Percentiles rank a stretch among this genome's conserved stretches.
Evolutionary conservation across 2,113 vertebrate species (phyloP).

Genomic region (Ascaphus truei): DNA sequence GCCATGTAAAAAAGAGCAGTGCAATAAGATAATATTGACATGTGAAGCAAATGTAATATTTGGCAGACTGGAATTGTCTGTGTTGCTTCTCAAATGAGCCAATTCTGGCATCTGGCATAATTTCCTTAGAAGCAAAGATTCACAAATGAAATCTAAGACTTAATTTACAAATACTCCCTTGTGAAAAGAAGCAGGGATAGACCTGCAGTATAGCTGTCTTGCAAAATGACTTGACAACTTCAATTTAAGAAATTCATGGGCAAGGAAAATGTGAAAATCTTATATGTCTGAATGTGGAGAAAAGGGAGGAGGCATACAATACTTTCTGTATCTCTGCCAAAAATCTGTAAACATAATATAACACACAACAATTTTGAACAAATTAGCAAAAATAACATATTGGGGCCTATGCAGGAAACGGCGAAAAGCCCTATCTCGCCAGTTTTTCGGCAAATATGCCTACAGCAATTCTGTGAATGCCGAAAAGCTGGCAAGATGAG

Average conservation of each 20-base stretch:
- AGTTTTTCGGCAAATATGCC: no score
- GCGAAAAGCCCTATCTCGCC: no score
- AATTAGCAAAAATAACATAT: conserved; percentile 18
- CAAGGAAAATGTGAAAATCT: not conserved
- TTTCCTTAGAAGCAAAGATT: no score
- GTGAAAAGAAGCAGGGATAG: not conserved
- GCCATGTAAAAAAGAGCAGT: no score
- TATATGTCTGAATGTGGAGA: not conserved
- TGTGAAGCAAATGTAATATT: no score
- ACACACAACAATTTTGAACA: not conserved
- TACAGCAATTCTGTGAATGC: no score
- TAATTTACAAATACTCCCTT: not conserved
- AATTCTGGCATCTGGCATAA: not conserved
- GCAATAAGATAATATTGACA: no score
- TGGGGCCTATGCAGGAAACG: no score
- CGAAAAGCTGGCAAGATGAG: no score
- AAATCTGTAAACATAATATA: no score
- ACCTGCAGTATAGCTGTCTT: not conserved
- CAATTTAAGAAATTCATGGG: not conserved
- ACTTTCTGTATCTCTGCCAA: conserved; percentile 5
- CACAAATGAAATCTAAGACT: not conserved
- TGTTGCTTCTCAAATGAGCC: no score
- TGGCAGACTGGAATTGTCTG: no score
- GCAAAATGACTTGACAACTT: not conserved
- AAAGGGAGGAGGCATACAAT: not conserved